Percentiles rank a stretch among this genome's conserved stretches.
phyloP scores from a whole-genome alignment of 2,797 vertebrate species.

The Galagoides demidoff region DNA sequence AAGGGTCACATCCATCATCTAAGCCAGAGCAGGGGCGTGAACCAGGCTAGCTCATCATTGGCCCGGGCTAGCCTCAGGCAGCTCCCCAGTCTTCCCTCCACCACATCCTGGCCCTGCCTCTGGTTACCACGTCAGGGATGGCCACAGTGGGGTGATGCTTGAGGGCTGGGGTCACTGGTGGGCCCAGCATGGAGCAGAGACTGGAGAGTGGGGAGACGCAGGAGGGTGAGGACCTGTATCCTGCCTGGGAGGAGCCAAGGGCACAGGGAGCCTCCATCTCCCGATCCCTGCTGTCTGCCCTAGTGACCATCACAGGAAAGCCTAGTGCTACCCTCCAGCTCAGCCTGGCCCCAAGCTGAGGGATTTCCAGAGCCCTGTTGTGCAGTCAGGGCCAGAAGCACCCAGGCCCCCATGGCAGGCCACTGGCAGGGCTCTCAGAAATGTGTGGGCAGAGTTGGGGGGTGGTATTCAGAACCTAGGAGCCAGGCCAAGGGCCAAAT shows the following conservation, averaged over 20 bases:
- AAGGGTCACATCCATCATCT: constrained; percentile 94
- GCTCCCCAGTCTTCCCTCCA: not conserved
- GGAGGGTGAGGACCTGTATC: no score
- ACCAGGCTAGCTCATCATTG: not conserved
- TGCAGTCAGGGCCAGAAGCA: no score
- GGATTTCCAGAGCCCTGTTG: not conserved
- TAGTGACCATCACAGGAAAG: not conserved
- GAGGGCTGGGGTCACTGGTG: not conserved
- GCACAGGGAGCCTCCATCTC: not conserved
- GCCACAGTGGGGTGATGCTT: accelerated
- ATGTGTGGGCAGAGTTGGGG: no score
- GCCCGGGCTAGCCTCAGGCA: not conserved
- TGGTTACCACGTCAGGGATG: constrained; percentile 8
- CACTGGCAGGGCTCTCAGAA: not conserved
- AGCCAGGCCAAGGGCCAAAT: not conserved
- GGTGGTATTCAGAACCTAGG: no score
- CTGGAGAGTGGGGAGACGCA: accelerated
- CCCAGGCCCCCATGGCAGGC: not conserved
- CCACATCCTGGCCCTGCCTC: not conserved
- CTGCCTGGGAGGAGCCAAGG: not conserved
- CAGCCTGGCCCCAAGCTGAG: not conserved
- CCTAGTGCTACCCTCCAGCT: accelerated
- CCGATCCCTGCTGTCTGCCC: not conserved
- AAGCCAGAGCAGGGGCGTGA: constrained; percentile 55
- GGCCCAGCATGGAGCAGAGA: no score